phyloP scores from a whole-genome alignment of 2,888 invertebrate species.

The Zygogramma bicolorata region DNA sequence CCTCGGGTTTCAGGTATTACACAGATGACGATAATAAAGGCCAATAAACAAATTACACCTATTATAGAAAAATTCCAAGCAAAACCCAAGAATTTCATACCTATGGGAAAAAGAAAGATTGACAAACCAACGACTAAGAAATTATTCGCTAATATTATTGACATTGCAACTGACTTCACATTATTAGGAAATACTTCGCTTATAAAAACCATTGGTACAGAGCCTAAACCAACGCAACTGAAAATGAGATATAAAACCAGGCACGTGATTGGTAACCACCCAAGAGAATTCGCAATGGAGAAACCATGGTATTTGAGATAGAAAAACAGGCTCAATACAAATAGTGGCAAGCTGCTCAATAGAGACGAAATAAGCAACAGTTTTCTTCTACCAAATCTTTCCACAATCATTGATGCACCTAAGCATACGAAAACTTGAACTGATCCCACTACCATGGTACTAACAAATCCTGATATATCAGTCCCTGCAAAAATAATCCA shows the following conservation, averaged over 20 bases:
- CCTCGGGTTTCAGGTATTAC: constrained; percentile 54
- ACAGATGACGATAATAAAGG: constrained; percentile 43
- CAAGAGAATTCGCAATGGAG: constrained; percentile 62
- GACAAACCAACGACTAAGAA: constrained; percentile 41
- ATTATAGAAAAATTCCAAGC: constrained; percentile 49
- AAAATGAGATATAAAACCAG: constrained; percentile 78
- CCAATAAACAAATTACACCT: constrained; percentile 38
- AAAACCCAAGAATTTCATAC: constrained; percentile 45
- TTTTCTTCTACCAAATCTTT: constrained; percentile 78
- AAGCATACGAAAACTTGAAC: constrained; percentile 80
- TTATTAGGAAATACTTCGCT: constrained; percentile 85
- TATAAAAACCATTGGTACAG: constrained; percentile 84
- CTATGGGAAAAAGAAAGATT: constrained; percentile 49
- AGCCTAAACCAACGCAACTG: constrained; percentile 78
- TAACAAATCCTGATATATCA: constrained; percentile 71
- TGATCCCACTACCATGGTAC: constrained; percentile 81
- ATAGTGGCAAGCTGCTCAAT: constrained; percentile 71
- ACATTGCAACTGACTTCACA: constrained; percentile 72
- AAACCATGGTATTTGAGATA: constrained; percentile 28
- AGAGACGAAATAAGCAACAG: constrained; percentile 74
- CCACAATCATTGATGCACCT: constrained; percentile 81
- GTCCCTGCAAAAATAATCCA: constrained; percentile 79
- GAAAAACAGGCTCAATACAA: constrained; percentile 43
- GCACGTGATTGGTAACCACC: constrained; percentile 79
- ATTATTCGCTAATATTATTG: constrained; percentile 61